phyloP scores from a whole-genome alignment of 2,797 vertebrate genomes.

The Streptopelia turtur region DNA sequence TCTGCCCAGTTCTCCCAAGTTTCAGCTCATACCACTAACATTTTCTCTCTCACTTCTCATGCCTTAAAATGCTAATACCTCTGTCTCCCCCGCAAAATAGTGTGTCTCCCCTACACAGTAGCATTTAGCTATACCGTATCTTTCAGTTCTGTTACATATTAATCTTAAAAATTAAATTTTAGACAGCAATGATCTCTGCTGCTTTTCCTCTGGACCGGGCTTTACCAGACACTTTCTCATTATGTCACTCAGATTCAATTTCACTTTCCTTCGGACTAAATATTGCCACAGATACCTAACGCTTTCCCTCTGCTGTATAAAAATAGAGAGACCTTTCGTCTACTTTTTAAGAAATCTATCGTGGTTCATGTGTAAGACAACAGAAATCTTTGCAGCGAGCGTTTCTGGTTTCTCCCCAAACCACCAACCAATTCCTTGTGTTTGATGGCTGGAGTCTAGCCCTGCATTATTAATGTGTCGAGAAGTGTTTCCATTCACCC shows the following conservation, averaged over 20 bases:
- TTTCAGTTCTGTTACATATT: neutral
- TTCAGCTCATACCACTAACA: neutral
- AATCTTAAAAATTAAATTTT: neutral
- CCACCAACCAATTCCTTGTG: neutral
- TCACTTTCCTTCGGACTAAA: conserved; percentile 25
- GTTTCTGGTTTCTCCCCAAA: neutral
- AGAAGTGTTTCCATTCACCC: conserved; percentile 23
- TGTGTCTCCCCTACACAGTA: neutral
- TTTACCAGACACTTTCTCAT: conserved; percentile 11
- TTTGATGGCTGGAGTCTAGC: neutral
- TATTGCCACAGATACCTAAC: conserved; percentile 30
- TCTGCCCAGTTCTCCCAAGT: neutral
- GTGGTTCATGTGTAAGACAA: neutral
- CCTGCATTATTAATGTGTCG: neutral
- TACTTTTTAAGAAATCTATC: neutral
- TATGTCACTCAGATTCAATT: conserved; percentile 55
- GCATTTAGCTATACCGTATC: neutral
- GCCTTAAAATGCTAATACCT: neutral
- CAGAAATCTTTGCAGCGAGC: neutral
- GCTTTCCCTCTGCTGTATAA: conserved; percentile 7
- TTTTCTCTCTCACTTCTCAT: neutral
- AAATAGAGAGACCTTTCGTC: conserved; percentile 49
- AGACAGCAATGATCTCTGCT: neutral
- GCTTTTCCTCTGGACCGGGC: neutral
- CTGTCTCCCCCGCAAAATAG: neutral